These are phyloP conservation scores for Bombycilla garrulus DNA, from an alignment of 2,113 vertebrate genomes.

Conservation along the genomic window DNA sequence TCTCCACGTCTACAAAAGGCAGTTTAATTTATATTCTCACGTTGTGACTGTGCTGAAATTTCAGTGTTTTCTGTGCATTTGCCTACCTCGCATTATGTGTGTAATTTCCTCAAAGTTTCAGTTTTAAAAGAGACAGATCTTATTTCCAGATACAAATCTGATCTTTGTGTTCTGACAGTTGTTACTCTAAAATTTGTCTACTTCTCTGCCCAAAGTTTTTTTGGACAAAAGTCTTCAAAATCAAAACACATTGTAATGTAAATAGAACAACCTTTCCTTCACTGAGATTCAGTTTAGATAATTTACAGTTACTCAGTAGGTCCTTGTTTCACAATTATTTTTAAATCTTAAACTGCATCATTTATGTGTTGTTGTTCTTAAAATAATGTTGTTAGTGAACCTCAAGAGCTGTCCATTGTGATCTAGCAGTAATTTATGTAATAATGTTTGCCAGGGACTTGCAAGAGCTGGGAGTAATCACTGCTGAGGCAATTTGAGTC, in stretches of 20 bases:
- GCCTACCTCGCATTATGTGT: rapidly evolving
- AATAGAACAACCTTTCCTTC: background rate
- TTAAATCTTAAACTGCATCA: background rate
- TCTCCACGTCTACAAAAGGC: background rate
- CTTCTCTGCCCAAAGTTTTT: background rate
- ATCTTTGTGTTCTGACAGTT: background rate
- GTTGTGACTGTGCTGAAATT: background rate
- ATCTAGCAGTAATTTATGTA: background rate
- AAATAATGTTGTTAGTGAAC: background rate
- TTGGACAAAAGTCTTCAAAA: background rate
- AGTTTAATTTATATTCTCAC: background rate
- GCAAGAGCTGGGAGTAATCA: background rate
- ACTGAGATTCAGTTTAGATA: background rate
- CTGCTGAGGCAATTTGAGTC: background rate
- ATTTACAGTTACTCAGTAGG: background rate
- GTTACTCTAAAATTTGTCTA: background rate
- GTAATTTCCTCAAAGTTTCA: background rate
- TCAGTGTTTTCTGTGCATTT: background rate
- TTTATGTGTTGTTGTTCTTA: background rate
- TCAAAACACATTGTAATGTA: background rate
- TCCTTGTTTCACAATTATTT: background rate
- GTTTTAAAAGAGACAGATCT: background rate
- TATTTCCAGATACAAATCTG: background rate
- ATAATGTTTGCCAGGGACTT: background rate
- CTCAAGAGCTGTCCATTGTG: background rate